Conservation (phyloP, 2,113 vertebrate species). For the Poeciliopsis occidentalis region DNA sequence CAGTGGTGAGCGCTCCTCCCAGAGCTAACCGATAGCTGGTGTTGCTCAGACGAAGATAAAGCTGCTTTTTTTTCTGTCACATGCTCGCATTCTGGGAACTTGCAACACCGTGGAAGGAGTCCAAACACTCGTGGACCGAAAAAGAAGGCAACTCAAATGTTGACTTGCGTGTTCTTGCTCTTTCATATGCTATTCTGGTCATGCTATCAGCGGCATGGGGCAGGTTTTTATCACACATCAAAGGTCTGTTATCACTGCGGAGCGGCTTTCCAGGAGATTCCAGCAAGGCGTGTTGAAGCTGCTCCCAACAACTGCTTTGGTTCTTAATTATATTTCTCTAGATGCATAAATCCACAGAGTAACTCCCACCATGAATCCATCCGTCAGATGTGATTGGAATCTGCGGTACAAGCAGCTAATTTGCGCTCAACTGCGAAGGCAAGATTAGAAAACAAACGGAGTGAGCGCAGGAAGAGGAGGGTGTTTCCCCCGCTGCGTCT, state of each 20-base stretch:
- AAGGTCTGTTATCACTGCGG: slow-evolving; percentile 38
- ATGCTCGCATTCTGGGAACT: slow-evolving; percentile 48
- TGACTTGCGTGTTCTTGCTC: slow-evolving; percentile 36
- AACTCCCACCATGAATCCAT: slow-evolving; percentile 43
- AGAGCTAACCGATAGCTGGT: slow-evolving; percentile 58
- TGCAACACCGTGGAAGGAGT: slow-evolving; percentile 35
- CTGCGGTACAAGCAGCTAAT: slow-evolving; percentile 47
- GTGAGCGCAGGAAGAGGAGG: slow-evolving; percentile 54
- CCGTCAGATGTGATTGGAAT: slow-evolving; percentile 42
- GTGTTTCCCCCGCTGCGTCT: slow-evolving; percentile 62
- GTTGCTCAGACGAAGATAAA: slow-evolving; percentile 59
- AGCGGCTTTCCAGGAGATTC: slow-evolving; percentile 56
- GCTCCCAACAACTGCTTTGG: slow-evolving; percentile 34
- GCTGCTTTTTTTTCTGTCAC: slow-evolving; percentile 63
- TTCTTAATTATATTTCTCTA: slow-evolving; percentile 48
- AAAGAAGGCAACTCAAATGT: slow-evolving; percentile 41
- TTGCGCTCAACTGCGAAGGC: slow-evolving; percentile 40
- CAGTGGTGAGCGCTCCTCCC: slow-evolving; percentile 67
- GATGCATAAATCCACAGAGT: slow-evolving; percentile 35
- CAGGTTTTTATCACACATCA: slow-evolving; percentile 47
- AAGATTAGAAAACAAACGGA: slow-evolving; percentile 59
- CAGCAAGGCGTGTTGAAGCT: slow-evolving; percentile 19
- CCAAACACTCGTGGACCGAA: slow-evolving; percentile 46
- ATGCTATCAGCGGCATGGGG: slow-evolving; percentile 47
- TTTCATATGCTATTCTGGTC: slow-evolving; percentile 59